Evolutionary conservation across 1,140 invertebrate species (phyloP).

Genomic region (fruit fly (Drosophila melanogaster)): DNA sequence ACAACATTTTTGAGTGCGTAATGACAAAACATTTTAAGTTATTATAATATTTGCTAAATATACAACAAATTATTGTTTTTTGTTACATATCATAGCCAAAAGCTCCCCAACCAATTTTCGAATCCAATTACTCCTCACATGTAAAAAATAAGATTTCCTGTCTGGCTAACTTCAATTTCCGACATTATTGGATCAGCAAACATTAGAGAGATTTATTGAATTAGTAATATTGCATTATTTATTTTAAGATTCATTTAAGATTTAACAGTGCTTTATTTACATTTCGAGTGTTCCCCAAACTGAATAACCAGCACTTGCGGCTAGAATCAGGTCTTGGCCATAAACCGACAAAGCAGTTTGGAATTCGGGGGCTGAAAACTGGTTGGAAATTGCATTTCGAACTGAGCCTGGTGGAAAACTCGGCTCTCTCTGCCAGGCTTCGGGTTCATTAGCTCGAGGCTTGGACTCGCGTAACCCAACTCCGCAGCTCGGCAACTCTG

Average conservation of each 20-base stretch:
- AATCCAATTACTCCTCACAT: background rate
- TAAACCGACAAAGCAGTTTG: constrained; percentile 5
- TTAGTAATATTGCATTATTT: too few species aligned
- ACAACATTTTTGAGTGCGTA: too few species aligned
- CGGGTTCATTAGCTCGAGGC: constrained; percentile 74
- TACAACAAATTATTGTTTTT: too few species aligned
- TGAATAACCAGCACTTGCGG: background rate
- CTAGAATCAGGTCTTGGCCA: constrained; percentile 33
- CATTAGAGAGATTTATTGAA: background rate
- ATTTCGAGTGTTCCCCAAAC: background rate
- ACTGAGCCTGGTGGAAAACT: constrained; percentile 23
- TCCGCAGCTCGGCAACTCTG: constrained; percentile 34
- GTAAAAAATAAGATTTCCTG: background rate
- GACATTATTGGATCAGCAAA: background rate
- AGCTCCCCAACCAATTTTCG: too few species aligned
- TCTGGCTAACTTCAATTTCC: background rate
- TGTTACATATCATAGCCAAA: too few species aligned
- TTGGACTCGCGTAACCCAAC: constrained; percentile 59
- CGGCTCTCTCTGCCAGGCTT: constrained; percentile 4
- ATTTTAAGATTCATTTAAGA: too few species aligned
- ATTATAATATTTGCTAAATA: too few species aligned
- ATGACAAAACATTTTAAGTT: too few species aligned
- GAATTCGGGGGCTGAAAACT: constrained; percentile 34
- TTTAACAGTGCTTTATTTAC: too few species aligned
- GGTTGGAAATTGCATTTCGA: constrained; percentile 29